Evolutionary conservation across 1,140 invertebrate genomes (phyloP), one percentile per base, ranked within the genome.

Genomic region (Drosophila bocqueti): DNA sequence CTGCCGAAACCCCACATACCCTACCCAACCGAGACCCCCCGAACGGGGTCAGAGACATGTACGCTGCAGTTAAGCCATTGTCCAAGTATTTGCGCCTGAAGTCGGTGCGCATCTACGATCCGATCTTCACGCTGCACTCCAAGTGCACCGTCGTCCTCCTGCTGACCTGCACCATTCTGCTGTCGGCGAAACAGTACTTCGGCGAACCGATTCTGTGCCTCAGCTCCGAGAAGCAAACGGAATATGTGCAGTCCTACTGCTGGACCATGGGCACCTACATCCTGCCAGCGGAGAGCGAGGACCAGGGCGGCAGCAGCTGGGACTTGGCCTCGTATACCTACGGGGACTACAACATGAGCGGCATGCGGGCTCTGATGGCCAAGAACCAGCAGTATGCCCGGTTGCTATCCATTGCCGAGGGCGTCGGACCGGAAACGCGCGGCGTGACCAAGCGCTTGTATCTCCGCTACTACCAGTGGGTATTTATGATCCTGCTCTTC

Each of bases 381-480:
- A 63, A 74, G 7, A 90, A 90, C 18, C 71, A 82, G 42, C 71
- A 85, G 9, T 87, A 83, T 9, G 79, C 79, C 9, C 73, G 81
- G 9, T 24, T 80, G 8, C 21, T 92, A 2, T 79, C 85, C 16
- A 84, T 91, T 21, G 84, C 89, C 36, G 83, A 91, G 58, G 87
- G 87, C 10, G 87, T 91, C 0, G 87, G 93, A 0, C 75, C 77
- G 0, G 78, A 81, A 6, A 79, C 57, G 2, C 76, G 92, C 2
- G 85, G 94, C 71, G 72, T 90, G 0, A 94, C 96, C 61, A 93
- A 95, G 77, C 94, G 95, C 26, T 93, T 95, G 60, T 95, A 95
- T 78, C 95, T 97, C 75, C 96, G 96, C 38, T 98, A 98, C 93
- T 98, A 98, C 92, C 97, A 98, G 92, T 98, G 97, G 97, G 96